Percentiles rank a stretch among this genome's conserved stretches.
Conservation (phyloP, 2,888 invertebrate genomes). For the Xanthorhoe spadicearia region DNA sequence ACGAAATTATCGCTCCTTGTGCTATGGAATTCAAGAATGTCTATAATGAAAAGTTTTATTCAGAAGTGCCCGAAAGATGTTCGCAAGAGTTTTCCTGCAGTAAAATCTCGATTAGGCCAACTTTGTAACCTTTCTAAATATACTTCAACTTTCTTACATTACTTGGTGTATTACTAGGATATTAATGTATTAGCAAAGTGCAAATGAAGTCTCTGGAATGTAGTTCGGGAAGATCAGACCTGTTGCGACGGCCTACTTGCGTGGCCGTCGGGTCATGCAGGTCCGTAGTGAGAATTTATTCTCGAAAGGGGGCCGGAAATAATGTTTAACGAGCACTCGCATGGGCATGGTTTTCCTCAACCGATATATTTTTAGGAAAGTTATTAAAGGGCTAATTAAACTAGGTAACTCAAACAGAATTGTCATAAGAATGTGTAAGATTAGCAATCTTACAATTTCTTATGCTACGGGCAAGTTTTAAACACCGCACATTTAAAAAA, state of each 20-base stretch:
- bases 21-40: slow-evolving; percentile 56
- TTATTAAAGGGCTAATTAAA: too few relatives aligned
- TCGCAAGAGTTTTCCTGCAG: slow-evolving; percentile 18
- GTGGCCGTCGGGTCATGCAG: slow-evolving; percentile 73
- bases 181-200: slow-evolving; percentile 26
- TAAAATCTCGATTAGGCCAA: slow-evolving; percentile 7
- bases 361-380: background rate
- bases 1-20: slow-evolving; percentile 70
- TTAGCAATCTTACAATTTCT: too few relatives aligned
- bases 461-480: too few relatives aligned
- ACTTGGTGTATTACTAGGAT: background rate
- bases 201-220: slow-evolving; percentile 54
- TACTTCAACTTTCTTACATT: slow-evolving; percentile 2
- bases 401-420: too few relatives aligned
- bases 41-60: slow-evolving; percentile 57
- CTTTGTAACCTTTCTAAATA: slow-evolving; percentile 18
- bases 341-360: background rate
- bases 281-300: slow-evolving; percentile 18
- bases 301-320: background rate
- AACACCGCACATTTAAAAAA: too few relatives aligned
- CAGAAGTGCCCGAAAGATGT: slow-evolving; percentile 34
- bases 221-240: slow-evolving; percentile 68
- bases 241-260: slow-evolving; percentile 66
- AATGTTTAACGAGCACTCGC: background rate
- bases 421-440: too few relatives aligned